Evolutionary conservation across 2,113 vertebrate genomes (phyloP).

Genomic region (Cryptotis parvus): DNA sequence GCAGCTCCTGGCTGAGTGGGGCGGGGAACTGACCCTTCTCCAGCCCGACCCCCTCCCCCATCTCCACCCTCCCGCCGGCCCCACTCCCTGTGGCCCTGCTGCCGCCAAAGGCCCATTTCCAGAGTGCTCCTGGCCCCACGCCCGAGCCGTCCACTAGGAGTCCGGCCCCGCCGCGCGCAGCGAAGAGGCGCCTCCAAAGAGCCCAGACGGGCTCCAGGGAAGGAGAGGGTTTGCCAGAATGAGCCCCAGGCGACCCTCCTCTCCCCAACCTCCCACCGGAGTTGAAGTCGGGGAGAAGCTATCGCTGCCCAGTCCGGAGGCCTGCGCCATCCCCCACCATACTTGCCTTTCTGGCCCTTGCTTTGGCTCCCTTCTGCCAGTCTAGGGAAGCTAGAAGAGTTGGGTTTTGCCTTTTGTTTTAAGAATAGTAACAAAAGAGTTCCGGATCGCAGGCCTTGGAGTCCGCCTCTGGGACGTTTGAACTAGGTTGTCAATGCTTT

Average conservation of each 20-base stretch:
- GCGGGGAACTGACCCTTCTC: background rate
- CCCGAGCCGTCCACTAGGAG: constrained; percentile 58
- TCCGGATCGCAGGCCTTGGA: background rate
- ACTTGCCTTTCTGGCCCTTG: background rate
- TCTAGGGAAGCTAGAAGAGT: background rate
- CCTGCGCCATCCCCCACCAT: background rate
- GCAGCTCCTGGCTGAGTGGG: background rate
- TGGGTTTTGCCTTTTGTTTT: background rate
- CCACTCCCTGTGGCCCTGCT: constrained; percentile 34
- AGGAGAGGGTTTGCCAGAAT: background rate
- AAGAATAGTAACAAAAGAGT: background rate
- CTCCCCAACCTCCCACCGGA: background rate
- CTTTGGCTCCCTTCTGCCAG: background rate
- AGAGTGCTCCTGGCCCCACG: constrained; percentile 54
- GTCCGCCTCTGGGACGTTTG: background rate
- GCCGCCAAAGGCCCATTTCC: constrained; percentile 69
- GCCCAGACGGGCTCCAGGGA: constrained; percentile 22
- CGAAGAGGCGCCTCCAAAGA: constrained; percentile 15
- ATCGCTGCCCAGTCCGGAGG: background rate
- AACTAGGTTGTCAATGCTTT: background rate
- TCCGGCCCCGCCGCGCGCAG: background rate
- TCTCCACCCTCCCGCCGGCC: background rate
- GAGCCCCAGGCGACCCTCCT: background rate
- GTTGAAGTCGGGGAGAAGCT: background rate
- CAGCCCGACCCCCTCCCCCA: background rate